Evolutionary conservation across 2,888 invertebrate genomes (phyloP).

Genomic region (Poecilobothrus nobilitatus): DNA sequence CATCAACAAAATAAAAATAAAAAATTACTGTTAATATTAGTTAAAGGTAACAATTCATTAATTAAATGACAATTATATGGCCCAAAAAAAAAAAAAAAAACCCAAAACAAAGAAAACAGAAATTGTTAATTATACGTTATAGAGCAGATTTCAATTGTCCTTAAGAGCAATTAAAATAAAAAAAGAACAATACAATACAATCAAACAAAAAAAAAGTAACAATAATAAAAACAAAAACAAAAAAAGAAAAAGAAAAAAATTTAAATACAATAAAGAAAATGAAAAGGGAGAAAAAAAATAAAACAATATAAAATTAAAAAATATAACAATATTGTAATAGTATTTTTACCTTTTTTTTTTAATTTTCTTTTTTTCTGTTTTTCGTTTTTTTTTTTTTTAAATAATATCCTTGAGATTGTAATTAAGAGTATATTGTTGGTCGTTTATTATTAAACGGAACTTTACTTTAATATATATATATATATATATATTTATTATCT

Average conservation of each 20-base stretch:
- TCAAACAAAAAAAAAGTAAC: not conserved
- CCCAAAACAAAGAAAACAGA: not conserved
- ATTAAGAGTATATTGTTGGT: not conserved
- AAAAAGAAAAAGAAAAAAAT: not conserved
- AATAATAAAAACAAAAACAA: not conserved
- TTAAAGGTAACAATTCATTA: constrained; percentile 6
- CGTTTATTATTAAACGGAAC: not conserved
- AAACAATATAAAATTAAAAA: constrained; percentile 1
- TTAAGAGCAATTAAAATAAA: not conserved
- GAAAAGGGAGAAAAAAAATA: not conserved
- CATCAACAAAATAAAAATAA: too few species aligned
- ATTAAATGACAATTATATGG: not conserved
- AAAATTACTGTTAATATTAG: not conserved
- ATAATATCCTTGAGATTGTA: constrained; percentile 1
- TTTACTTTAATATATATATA: not conserved
- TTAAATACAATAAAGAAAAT: not conserved
- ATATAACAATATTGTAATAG: not conserved
- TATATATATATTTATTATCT: not conserved
- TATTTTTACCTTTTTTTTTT: not conserved
- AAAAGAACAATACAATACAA: not conserved
- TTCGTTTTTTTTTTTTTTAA: too few species aligned
- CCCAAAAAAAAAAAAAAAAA: not conserved
- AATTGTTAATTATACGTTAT: not conserved
- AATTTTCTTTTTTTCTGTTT: not conserved
- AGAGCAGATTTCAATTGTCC: not conserved